Base-by-base conservation (phyloP, 92 coral and sea anemone species). In the Meandrina meandrites region DNA sequence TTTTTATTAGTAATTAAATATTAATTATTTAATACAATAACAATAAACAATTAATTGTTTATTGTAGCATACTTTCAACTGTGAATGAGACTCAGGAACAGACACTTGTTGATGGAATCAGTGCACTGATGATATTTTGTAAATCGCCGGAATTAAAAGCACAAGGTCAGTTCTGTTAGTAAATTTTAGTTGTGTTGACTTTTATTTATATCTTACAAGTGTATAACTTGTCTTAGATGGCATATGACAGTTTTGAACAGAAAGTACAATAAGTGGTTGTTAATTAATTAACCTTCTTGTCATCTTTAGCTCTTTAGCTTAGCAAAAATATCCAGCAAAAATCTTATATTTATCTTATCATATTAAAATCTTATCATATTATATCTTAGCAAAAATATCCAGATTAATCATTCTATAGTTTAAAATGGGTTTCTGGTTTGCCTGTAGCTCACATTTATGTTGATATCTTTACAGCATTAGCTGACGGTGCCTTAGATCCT, bases 401-500 rank as follows among this genome's bases (percentile, higher is more conserved):
- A 40, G 45, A 40, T 40, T 40, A 40, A 28, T 7, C 1, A 69
- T 30, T 31, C 40, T 69, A 7, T 69, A 69, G 16, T 28, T 31
- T 22, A 34, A 7, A 0, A 37, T 5, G 11, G 18, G 76, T 71
- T 60, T 60, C 6, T 58, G 66, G 53, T 4, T 60, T 60, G 27
- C 68, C 27, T n/a, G n/a, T 60, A 58, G 68, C 51, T 73, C 48
- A 27, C 28, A n/a, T 27, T 66, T 5, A 28, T 34, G 4, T 73
- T 37, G 27, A 3, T 71, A 8, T 37, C 37, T 66, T 53, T 83
- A 9, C 85, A 97, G 99, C 98, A 28, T 86, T 95, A 58, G 98
- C 99, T 10, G 99, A 97, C 81, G 99, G 99, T 71, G 99, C 99
- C 15, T 86, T 97, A 12, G 91, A 96, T 58, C 99, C 99, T 74